Percentiles rank a stretch among this genome's conserved stretches.
Conservation (phyloP, 2,797 vertebrate genomes). For the Peromyscus melanophrys region DNA sequence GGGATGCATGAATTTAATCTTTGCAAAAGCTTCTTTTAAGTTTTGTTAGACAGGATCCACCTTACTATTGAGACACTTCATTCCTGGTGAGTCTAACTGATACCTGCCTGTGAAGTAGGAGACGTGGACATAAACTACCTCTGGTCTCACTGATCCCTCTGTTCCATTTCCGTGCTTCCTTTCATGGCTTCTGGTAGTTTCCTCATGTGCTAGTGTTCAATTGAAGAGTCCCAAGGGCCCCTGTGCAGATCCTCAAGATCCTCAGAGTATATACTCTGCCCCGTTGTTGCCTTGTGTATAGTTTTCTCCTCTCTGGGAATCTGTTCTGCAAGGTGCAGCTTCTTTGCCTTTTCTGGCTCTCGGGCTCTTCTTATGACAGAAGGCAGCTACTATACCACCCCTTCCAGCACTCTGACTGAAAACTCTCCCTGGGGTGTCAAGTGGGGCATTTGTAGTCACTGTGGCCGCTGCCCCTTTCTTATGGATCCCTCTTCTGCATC, state of each 20-base stretch:
- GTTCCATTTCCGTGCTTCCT: background rate
- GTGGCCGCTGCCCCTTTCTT: background rate
- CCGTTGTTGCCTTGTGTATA: background rate
- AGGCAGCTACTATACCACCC: background rate
- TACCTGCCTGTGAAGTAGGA: too few species aligned
- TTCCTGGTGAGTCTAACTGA: background rate
- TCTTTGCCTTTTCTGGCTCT: background rate
- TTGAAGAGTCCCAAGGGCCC: accelerated
- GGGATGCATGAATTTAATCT: background rate
- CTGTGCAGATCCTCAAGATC: background rate
- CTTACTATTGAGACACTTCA: background rate
- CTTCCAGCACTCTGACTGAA: background rate
- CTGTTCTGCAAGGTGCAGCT: background rate
- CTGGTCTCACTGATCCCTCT: too few species aligned
- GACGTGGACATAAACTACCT: background rate
- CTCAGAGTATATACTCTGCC: background rate
- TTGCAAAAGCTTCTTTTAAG: background rate
- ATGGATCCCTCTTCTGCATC: background rate
- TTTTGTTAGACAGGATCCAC: background rate
- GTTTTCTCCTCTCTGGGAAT: background rate
- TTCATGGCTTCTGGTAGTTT: background rate
- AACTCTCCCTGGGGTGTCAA: background rate
- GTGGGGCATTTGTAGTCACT: background rate
- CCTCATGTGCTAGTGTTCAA: background rate
- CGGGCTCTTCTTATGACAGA: background rate